Conservation (phyloP, 1,140 invertebrate genomes). For the Pseudomyrmex cubaensis region DNA sequence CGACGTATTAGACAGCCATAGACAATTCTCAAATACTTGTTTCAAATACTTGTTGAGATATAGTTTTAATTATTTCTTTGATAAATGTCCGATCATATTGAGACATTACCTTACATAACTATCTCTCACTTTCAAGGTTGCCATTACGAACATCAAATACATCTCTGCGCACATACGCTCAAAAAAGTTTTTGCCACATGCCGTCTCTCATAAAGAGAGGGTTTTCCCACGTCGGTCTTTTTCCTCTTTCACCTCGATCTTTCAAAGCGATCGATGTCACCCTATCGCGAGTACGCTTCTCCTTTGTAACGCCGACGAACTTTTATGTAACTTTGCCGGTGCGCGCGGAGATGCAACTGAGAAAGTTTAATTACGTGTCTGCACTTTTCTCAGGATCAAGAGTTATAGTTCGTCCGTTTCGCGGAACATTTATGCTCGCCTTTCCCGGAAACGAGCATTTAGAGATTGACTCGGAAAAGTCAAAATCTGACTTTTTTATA, state of each 20-base stretch:
- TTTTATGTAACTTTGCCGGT: slow-evolving; percentile 63
- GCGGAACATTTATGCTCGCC: slow-evolving; percentile 22
- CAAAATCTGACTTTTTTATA: neutral
- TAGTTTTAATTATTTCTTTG: slow-evolving; percentile 5
- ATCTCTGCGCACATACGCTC: slow-evolving; percentile 19
- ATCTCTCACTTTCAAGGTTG: slow-evolving; percentile 4
- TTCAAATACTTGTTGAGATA: neutral
- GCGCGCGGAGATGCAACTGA: slow-evolving; percentile 28
- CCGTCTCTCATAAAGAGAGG: slow-evolving; percentile 26
- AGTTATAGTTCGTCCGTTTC: slow-evolving; percentile 41
- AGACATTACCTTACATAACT: neutral
- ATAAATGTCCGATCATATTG: neutral
- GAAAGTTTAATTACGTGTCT: slow-evolving; percentile 70
- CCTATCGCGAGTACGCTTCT: slow-evolving; percentile 21
- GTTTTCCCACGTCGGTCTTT: neutral
- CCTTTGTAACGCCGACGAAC: slow-evolving; percentile 36
- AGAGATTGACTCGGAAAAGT: slow-evolving; percentile 20
- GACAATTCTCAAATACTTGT: neutral
- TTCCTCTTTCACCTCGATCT: slow-evolving; percentile 9
- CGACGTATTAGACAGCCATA: neutral
- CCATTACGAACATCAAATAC: slow-evolving; percentile 3
- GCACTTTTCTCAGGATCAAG: slow-evolving; percentile 35
- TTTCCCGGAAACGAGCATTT: slow-evolving; percentile 22
- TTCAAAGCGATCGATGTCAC: slow-evolving; percentile 30
- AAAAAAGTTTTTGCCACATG: slow-evolving; percentile 33